Conservation (phyloP, 2,113 vertebrate species). For the Sterrhoptilus dennistouni region DNA sequence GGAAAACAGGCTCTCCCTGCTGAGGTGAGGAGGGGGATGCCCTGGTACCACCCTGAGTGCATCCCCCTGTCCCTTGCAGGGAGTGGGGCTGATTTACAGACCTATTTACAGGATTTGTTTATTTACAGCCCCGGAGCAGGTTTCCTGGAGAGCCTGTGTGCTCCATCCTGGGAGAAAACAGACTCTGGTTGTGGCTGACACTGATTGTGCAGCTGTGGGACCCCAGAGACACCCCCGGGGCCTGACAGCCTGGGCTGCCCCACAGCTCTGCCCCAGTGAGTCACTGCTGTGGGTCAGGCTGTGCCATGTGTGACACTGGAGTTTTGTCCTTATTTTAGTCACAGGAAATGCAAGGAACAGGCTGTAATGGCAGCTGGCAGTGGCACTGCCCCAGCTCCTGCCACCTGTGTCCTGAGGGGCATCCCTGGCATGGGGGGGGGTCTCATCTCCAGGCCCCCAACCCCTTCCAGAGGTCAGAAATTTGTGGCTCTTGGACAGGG, state of each 20-base stretch:
- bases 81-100: background rate
- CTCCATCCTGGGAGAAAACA: background rate
- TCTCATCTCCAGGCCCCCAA: background rate
- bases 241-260: background rate
- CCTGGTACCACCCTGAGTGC: accelerated
- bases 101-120: too few relatives aligned
- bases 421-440: background rate
- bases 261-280: background rate
- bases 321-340: background rate
- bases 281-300: accelerated
- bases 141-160: background rate
- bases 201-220: accelerated
- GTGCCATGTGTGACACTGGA: accelerated
- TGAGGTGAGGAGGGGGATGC: background rate
- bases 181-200: background rate
- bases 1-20: background rate
- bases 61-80: background rate
- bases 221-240: background rate
- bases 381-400: background rate
- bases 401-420: background rate
- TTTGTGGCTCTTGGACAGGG: background rate
- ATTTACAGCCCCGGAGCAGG: background rate
- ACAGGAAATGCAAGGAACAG: background rate
- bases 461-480: background rate
- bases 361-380: background rate